These are phyloP conservation scores for Chiroxiphia lanceolata DNA, from an alignment of 2,797 vertebrate genomes.

Conservation along the genomic window DNA sequence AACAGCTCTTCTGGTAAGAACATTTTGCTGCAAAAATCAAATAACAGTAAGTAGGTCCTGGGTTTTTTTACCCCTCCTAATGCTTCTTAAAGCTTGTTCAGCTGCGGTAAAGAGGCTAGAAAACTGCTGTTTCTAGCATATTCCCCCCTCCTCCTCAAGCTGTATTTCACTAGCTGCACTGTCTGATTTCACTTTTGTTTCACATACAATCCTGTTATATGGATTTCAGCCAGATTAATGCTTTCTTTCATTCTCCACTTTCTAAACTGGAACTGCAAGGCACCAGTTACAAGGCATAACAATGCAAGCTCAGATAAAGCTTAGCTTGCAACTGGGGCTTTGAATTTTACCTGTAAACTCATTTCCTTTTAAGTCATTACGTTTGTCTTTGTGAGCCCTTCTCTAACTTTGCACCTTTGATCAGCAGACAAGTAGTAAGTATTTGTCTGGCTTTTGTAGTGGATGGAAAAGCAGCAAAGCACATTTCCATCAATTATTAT, in stretches of 20 bases:
- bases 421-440: not conserved
- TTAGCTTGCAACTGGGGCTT: slow-evolving; percentile 1
- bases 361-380: slow-evolving; percentile 34
- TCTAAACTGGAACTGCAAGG: slow-evolving; percentile 28
- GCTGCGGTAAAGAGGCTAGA: slow-evolving; percentile 52
- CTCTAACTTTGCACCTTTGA: slow-evolving; percentile 30
- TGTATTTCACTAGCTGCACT: not conserved
- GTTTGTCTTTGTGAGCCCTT: slow-evolving; percentile 19
- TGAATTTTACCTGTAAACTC: slow-evolving; percentile 39
- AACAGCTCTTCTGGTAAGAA: slow-evolving; percentile 49
- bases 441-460: slow-evolving; percentile 19
- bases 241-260: slow-evolving; percentile 13
- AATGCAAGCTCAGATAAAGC: slow-evolving; percentile 35
- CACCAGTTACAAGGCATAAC: not conserved
- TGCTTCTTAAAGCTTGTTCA: slow-evolving; percentile 49
- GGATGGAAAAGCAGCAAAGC: not conserved
- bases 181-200: slow-evolving; percentile 50
- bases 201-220: slow-evolving; percentile 31
- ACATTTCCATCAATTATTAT: not conserved
- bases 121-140: slow-evolving; percentile 34
- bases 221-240: slow-evolving; percentile 52
- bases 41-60: slow-evolving; percentile 47
- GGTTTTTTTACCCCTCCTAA: slow-evolving; percentile 47
- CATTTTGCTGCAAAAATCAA: slow-evolving; percentile 32
- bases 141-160: slow-evolving; percentile 20